Evolutionary conservation across 1,140 invertebrate species (phyloP), one percentile per base, ranked within the genome.

Genomic region (Drosophila serrata): DNA sequence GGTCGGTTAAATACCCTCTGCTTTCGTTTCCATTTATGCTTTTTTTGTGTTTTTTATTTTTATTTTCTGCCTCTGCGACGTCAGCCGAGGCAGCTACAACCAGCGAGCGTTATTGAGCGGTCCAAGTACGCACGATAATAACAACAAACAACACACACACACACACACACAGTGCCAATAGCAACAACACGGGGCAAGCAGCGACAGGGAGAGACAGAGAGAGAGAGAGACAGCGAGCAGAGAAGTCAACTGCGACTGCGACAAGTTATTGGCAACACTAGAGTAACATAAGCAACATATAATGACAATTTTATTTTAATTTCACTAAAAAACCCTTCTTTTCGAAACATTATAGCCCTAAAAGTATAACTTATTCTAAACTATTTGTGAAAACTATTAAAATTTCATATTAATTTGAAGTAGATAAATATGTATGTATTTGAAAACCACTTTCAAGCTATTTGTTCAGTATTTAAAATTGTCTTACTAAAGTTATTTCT

Each of bases 1-100:
- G 91, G 87, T 91, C 91, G 91, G 91, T 92, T 92, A 92, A 92
- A 92, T 92, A 92, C 91, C 91, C 91, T 92, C 91, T 92, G 91
- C 90, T 88, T 91, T 85, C 86, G 85, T 85, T 87, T 79, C 76
- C 75, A 75, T 82, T 79, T 69, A 55, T 37, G 51, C 51, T 57
- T 42, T 51, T 81, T n/a, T n/a, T n/a, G n/a, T n/a, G n/a, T n/a
- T n/a, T 69, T 37, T 27, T 37, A 13, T 15, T 9, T 59, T 59
- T 60, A 22, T 64, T 64, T 69, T 73, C 69, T 74, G 68, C 68
- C 68, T 73, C 72, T 76, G 64, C 63, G 67, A 43, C 77, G 75
- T 46, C 61, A 33, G 22, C 75, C 43, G 27, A 40, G 15, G 17
- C 68, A 42, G 48, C 74, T 31, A 19, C 67, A 29, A 19, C 58